Evolutionary conservation across 2,888 invertebrate species (phyloP).

Genomic region (Diarsia brunnea): DNA sequence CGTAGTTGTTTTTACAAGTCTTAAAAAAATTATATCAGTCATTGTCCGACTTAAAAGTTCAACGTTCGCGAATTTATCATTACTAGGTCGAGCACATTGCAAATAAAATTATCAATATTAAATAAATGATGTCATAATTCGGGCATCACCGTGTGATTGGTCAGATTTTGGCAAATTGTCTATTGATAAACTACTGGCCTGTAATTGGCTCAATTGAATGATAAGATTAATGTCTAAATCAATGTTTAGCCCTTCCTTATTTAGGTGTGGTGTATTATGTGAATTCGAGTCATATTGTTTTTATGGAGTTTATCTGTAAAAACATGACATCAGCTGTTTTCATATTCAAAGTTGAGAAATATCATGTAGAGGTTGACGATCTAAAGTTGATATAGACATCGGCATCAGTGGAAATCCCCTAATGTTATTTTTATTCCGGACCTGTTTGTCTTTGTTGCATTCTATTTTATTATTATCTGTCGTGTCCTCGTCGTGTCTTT

Average conservation of each 20-base stretch:
- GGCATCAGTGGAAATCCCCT: neutral
- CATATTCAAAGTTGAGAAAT: constrained; percentile 1
- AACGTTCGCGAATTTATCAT: constrained; percentile 16
- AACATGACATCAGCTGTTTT: constrained; percentile 27
- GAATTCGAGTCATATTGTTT: constrained; percentile 24
- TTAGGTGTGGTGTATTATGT: constrained; percentile 13
- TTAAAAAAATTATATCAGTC: constrained; percentile 12
- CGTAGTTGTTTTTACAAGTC: neutral
- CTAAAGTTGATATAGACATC: neutral
- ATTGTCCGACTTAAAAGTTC: constrained; percentile 13
- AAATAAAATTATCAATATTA: constrained; percentile 37
- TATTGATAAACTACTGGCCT: constrained; percentile 24
- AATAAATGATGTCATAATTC: constrained; percentile 29
- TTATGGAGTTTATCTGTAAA: constrained; percentile 18
- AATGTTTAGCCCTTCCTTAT: constrained; percentile 21
- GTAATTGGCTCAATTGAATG: constrained; percentile 26
- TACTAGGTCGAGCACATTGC: constrained; percentile 25
- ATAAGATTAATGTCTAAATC: constrained; percentile 38
- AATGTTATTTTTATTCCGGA: neutral
- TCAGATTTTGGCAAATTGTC: constrained; percentile 22
- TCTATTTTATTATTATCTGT: constrained; percentile 1
- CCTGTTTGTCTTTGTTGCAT: constrained; percentile 11
- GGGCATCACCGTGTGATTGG: constrained; percentile 15
- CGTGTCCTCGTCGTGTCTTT: neutral
- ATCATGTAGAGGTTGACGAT: neutral